phyloP scores from a whole-genome alignment of 2,888 invertebrate species.

The Blera fallax region DNA sequence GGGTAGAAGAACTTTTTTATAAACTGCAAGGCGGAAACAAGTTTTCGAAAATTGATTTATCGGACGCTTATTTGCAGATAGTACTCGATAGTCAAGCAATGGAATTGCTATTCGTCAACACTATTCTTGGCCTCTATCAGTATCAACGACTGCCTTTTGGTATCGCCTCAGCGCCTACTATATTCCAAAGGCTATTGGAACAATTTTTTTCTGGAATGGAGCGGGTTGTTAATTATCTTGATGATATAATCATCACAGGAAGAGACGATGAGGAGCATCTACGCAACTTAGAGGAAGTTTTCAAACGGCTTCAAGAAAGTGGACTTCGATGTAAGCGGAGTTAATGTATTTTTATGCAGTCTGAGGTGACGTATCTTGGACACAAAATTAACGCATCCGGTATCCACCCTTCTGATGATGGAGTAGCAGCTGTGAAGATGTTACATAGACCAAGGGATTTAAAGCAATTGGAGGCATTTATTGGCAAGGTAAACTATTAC shows the following conservation, averaged over 20 bases:
- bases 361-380: too few relatives aligned
- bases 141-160: slow-evolving; percentile 73
- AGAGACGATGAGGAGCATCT: slow-evolving; percentile 70
- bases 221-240: slow-evolving; percentile 75
- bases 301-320: slow-evolving; percentile 73
- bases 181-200: too few relatives aligned
- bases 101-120: slow-evolving; percentile 77
- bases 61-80: slow-evolving; percentile 64
- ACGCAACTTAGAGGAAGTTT: slow-evolving; percentile 72
- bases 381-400: too few relatives aligned
- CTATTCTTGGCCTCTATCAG: slow-evolving; percentile 77
- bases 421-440: slow-evolving; percentile 14
- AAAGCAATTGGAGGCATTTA: slow-evolving; percentile 72
- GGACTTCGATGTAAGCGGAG: slow-evolving; percentile 73
- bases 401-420: neutral
- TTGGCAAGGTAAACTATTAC: slow-evolving; percentile 77
- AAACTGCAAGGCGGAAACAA: slow-evolving; percentile 56
- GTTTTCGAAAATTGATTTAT: slow-evolving; percentile 70
- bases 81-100: slow-evolving; percentile 39
- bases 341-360: too few relatives aligned
- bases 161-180: too few relatives aligned
- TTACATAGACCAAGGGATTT: slow-evolving; percentile 35
- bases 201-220: too few relatives aligned
- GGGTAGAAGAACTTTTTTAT: slow-evolving; percentile 72
- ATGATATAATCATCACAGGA: slow-evolving; percentile 76